These are phyloP conservation scores for Saxidomus purpurata DNA, from an alignment of 1,140 invertebrate species.

Conservation along the genomic window DNA sequence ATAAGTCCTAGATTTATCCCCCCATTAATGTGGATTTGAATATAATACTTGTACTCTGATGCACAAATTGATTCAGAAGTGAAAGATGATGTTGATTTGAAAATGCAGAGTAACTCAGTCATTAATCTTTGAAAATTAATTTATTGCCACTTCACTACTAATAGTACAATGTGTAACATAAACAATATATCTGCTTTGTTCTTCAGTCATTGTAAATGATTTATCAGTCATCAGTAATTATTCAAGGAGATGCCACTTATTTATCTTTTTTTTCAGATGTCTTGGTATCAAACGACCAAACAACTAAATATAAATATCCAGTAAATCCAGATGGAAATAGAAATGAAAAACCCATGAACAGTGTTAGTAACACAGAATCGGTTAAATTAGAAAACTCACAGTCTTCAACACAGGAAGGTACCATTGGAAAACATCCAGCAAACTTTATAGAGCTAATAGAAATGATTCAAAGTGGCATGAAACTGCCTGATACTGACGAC, in stretches of 20 bases:
- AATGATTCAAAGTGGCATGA: conserved; percentile 58
- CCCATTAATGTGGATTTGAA: background rate
- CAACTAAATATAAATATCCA: background rate
- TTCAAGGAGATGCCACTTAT: no score
- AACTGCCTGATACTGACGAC: conserved; percentile 47
- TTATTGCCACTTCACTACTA: background rate
- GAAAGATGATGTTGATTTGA: background rate
- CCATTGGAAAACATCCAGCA: conserved; percentile 24
- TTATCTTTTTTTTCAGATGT: background rate
- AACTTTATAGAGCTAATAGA: conserved; percentile 56
- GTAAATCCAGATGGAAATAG: background rate
- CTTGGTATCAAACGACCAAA: background rate
- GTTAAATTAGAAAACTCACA: background rate
- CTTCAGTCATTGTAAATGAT: no score
- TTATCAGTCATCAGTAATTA: no score
- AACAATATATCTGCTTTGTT: no score
- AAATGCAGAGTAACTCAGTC: background rate
- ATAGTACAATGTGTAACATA: no score
- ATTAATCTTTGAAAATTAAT: background rate
- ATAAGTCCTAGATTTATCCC: background rate
- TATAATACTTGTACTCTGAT: background rate
- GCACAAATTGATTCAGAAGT: background rate
- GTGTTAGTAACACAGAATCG: background rate
- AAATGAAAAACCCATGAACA: background rate
- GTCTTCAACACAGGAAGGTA: background rate